Conservation (phyloP, 1,140 invertebrate species). For the Drosophila mauritiana region DNA sequence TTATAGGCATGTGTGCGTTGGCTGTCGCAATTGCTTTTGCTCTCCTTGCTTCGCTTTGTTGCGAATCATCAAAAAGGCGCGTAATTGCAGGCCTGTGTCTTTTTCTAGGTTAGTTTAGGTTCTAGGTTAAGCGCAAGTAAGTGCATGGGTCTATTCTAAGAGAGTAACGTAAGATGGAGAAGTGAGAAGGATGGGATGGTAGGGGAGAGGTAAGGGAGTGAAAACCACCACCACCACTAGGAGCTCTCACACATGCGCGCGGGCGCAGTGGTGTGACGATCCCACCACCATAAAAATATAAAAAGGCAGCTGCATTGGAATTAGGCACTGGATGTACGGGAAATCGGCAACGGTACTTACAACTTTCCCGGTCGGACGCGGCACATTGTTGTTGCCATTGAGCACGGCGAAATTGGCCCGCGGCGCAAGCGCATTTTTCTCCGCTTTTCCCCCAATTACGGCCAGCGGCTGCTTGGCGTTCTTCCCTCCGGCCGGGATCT, state of each 20-base stretch:
- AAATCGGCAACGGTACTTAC: slow-evolving; percentile 52
- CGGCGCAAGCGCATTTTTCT: slow-evolving; percentile 65
- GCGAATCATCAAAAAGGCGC: slow-evolving; percentile 54
- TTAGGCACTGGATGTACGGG: slow-evolving; percentile 12
- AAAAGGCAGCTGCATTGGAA: slow-evolving; percentile 74
- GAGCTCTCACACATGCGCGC: slow-evolving; percentile 1
- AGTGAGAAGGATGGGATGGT: not conserved
- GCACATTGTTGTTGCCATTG: slow-evolving; percentile 83
- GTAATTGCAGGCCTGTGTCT: slow-evolving; percentile 35
- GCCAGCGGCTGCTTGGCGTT: slow-evolving; percentile 59
- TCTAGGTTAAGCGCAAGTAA: slow-evolving; percentile 49
- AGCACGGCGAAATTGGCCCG: slow-evolving; percentile 84
- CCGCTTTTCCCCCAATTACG: slow-evolving; percentile 44
- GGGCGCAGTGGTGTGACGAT: slow-evolving; percentile 13
- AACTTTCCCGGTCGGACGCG: slow-evolving; percentile 69
- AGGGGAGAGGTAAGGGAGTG: not conserved
- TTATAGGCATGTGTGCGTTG: slow-evolving; percentile 15
- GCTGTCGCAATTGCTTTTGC: slow-evolving; percentile 62
- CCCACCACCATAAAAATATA: slow-evolving; percentile 70
- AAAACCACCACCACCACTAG: slow-evolving; percentile 58
- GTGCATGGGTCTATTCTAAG: slow-evolving; percentile 31
- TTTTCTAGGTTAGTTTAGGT: slow-evolving; percentile 72
- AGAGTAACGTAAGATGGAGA: not conserved
- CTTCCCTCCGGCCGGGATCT: slow-evolving; percentile 25
- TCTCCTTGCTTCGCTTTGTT: slow-evolving; percentile 19